Conservation (phyloP, 2,113 vertebrate genomes). For the Acrocephalus arundinaceus region DNA sequence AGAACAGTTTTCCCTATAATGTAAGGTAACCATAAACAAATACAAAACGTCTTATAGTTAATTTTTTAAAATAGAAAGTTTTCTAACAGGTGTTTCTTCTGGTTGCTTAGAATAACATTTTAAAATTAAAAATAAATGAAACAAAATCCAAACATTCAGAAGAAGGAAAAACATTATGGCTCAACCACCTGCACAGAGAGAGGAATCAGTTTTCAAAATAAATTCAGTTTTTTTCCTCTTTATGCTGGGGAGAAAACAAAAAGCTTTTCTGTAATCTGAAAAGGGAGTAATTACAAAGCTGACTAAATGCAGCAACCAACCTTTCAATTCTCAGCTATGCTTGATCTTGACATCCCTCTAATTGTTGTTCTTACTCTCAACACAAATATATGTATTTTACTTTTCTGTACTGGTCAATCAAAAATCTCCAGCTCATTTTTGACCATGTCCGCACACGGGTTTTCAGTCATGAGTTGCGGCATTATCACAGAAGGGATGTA, state of each 20-base stretch:
- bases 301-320: conserved; percentile 8
- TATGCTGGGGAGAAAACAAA: neutral
- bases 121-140: neutral
- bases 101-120: neutral
- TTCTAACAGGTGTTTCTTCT: neutral
- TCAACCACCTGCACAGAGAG: neutral
- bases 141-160: neutral
- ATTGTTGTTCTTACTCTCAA: neutral
- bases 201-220: conserved; percentile 25
- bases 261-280: neutral
- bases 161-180: neutral
- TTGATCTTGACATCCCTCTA: neutral
- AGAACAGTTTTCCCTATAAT: conserved; percentile 14
- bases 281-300: conserved; percentile 28
- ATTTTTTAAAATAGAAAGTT: neutral
- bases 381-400: neutral
- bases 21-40: neutral
- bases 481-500: neutral
- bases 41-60: neutral
- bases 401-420: neutral
- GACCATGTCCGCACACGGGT: neutral
- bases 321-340: neutral
- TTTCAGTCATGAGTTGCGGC: neutral
- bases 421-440: neutral
- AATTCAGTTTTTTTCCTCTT: conserved; percentile 38